phyloP scores from a whole-genome alignment of 2,797 vertebrate species.

The Fringilla coelebs region DNA sequence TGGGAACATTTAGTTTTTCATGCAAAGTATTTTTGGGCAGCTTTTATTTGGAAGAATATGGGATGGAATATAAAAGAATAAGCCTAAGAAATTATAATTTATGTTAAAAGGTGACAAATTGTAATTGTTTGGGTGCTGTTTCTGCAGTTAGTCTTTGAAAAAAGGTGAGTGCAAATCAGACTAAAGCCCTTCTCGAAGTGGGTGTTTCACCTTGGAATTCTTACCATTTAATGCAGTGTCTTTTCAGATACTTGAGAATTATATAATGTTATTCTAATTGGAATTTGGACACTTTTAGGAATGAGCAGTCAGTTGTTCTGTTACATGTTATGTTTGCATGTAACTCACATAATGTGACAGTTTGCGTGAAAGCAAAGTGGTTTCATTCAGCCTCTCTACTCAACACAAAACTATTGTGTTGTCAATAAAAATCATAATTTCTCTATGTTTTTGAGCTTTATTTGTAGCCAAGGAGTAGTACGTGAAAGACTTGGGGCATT shows the following conservation, averaged over 20 bases:
- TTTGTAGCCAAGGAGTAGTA: neutral
- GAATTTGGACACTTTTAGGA: neutral
- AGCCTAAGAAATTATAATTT: neutral
- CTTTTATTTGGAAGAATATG: neutral
- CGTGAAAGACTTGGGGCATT: neutral
- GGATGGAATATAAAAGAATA: neutral
- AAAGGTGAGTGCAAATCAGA: neutral
- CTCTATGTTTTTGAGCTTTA: neutral
- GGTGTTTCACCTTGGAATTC: neutral
- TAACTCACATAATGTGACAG: neutral
- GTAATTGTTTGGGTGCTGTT: neutral
- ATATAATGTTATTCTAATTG: neutral
- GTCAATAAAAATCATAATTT: neutral
- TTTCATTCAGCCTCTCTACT: neutral
- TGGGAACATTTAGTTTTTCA: conserved; percentile 43
- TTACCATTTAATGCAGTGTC: neutral
- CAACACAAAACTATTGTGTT: neutral
- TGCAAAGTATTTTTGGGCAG: conserved; percentile 13
- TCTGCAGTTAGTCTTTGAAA: neutral
- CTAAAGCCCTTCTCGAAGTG: neutral
- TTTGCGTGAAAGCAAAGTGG: neutral
- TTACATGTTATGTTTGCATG: neutral
- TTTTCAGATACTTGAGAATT: neutral
- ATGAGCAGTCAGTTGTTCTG: neutral
- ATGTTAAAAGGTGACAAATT: neutral